A percentile compares a stretch with the other conserved stretches of the same genome.
Evolutionary conservation across 2,888 invertebrate species (phyloP).

Genomic region (Sesamia inferens): DNA sequence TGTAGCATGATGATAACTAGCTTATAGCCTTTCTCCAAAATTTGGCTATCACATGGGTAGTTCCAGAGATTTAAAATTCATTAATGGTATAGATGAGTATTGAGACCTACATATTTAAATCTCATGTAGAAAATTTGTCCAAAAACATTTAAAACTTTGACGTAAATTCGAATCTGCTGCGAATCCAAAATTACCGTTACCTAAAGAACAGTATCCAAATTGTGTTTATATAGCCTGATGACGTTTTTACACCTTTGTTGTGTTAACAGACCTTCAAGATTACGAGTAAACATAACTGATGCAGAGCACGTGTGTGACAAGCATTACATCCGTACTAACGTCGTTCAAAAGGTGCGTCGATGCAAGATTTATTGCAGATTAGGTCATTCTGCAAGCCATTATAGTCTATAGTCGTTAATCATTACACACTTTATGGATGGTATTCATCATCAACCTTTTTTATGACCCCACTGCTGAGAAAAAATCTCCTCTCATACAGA

Average conservation of each 20-base stretch:
- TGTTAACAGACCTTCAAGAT: slow-evolving; percentile 46
- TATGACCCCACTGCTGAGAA: too few species aligned
- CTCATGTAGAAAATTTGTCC: background rate
- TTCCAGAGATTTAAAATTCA: background rate
- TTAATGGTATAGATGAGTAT: background rate
- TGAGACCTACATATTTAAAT: too few species aligned
- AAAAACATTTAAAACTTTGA: background rate
- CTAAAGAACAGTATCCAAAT: background rate
- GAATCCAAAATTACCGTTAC: background rate
- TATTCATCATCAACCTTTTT: too few species aligned
- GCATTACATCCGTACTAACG: slow-evolving; percentile 5
- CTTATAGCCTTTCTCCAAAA: background rate
- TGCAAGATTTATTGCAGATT: background rate
- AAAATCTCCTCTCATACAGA: too few species aligned
- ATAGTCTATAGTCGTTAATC: background rate
- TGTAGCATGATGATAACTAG: background rate
- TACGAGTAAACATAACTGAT: slow-evolving; percentile 40
- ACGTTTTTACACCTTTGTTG: slow-evolving; percentile 42
- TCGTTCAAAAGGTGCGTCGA: background rate
- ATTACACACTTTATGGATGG: background rate
- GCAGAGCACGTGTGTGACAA: slow-evolving; percentile 33
- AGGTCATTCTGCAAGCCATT: background rate
- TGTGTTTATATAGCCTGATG: background rate
- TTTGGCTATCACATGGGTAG: background rate
- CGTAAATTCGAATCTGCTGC: background rate